phyloP scores from a whole-genome alignment of 64 coral and sea anemone genomes.

The Actinia equina region DNA sequence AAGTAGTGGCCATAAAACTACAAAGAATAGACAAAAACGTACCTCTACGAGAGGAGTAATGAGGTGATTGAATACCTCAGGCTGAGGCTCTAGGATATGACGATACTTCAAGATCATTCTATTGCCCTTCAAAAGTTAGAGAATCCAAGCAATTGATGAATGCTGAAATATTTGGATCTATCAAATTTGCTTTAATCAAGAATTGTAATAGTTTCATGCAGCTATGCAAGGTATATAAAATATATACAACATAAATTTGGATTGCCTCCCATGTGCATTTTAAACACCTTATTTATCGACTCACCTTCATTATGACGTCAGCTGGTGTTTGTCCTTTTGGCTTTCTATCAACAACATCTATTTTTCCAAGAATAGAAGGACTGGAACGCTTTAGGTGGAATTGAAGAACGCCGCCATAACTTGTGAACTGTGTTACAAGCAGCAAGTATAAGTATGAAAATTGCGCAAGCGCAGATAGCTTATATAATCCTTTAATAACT shows the following conservation, averaged over 20 bases:
- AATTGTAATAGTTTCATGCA: neutral
- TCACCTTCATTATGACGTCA: neutral
- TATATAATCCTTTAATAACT: too few species aligned
- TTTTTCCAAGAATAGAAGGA: neutral
- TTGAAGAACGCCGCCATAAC: constrained; percentile 21
- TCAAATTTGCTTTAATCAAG: too few species aligned
- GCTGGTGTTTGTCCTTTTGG: neutral
- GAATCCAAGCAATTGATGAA: neutral
- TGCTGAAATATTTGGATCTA: neutral
- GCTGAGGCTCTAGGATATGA: neutral
- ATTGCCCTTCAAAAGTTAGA: neutral
- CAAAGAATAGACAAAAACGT: neutral
- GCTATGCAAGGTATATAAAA: too few species aligned
- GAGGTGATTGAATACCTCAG: neutral
- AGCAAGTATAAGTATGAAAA: too few species aligned
- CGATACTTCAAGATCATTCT: neutral
- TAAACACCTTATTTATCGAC: neutral
- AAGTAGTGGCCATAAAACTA: too few species aligned
- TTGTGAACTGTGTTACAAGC: neutral
- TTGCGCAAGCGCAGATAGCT: too few species aligned
- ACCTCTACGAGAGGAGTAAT: constrained; percentile 3
- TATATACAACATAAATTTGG: too few species aligned
- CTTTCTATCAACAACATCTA: neutral
- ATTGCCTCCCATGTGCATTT: too few species aligned
- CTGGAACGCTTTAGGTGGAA: constrained; percentile 7